Percentiles rank a stretch among this genome's conserved stretches.
phyloP scores from a whole-genome alignment of 2,797 vertebrate species.

The Hippopotamyrus pictus region DNA sequence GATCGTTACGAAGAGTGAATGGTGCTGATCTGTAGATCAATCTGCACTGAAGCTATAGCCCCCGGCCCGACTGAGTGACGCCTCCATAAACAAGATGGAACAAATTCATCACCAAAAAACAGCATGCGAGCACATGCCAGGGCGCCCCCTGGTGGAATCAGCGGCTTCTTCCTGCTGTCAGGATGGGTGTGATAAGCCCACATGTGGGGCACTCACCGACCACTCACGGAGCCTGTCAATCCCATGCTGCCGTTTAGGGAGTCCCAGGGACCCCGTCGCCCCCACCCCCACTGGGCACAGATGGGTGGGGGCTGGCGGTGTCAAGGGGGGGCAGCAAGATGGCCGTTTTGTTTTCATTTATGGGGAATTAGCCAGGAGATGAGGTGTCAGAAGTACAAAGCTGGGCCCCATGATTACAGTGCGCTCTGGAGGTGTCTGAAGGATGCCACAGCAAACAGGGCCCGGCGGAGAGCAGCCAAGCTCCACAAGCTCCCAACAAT shows the following conservation, averaged over 20 bases:
- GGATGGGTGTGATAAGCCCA: not conserved
- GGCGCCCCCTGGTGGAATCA: not conserved
- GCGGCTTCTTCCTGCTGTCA: not conserved
- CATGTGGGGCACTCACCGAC: not conserved
- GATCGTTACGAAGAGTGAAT: not conserved
- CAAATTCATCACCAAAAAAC: conserved; percentile 21
- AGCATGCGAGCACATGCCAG: conserved; percentile 28
- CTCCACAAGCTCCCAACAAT: not conserved
- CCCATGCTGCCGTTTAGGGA: not conserved
- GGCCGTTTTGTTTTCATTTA: conserved; percentile 24
- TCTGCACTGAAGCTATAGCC: not conserved
- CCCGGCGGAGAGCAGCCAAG: not conserved
- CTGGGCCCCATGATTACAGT: not conserved
- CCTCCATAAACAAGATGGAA: conserved; percentile 22
- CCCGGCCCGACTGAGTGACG: conserved; percentile 1
- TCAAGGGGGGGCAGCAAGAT: not conserved
- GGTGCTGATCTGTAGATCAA: not conserved
- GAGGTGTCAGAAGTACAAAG: conserved; percentile 22
- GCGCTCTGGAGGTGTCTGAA: not conserved
- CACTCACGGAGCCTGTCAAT: not conserved
- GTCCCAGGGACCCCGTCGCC: not conserved
- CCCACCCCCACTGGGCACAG: not conserved
- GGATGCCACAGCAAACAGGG: not conserved
- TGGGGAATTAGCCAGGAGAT: conserved; percentile 11
- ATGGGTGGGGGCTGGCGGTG: not conserved